Base-by-base conservation (phyloP, 2,888 invertebrate genomes). In the Diadegma fenestrale region DNA sequence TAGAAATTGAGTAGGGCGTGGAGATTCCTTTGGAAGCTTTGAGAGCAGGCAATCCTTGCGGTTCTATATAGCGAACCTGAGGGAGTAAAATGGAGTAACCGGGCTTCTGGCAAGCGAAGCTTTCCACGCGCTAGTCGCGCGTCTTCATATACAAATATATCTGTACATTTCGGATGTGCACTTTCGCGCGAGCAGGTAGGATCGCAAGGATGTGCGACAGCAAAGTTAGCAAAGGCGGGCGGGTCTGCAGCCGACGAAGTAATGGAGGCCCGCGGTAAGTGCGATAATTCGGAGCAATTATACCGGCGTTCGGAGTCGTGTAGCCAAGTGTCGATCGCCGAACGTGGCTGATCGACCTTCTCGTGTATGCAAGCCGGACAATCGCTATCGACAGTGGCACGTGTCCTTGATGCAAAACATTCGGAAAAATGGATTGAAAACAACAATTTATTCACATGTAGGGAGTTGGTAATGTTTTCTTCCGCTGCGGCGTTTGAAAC, bases 201-300 rank as follows among this genome's bases (percentile, higher is more conserved):
- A 33, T 66, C 71, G 66, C 33, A 64, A 68, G 80, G 79, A 83
- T 84, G 82, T 61, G 80, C 80, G 58, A 37, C 71, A 51, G 79
- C 33, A 41, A 30, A 58, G 66, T 26, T n/a, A 14, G 66, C 63
- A 63, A 64, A 8, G 54, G 76, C 82, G 85, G 81, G n/a, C n/a
- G n/a, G 88, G 87, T 79, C 87, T 87, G 89, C 48, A 48, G 41
- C n/a, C n/a, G n/a, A n/a, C 75, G 51, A 82, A 71, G 64, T 71
- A 51, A 64, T 64, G 26, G 43, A 84, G 89, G 90, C 89, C 89
- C 88, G 88, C 88, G 91, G 89, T 93, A 92, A 93, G 92, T 91
- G 93, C 89, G 91, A 92, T 93, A 93, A 93, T 93, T 93, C 92
- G 89, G 88, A 88, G 91, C 92, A 93, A 93, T 93, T 93, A n/a